Evolutionary conservation across 2,888 invertebrate genomes (phyloP), one percentile per base, ranked within the genome.

Genomic region (Lasioglossum malachurum): DNA sequence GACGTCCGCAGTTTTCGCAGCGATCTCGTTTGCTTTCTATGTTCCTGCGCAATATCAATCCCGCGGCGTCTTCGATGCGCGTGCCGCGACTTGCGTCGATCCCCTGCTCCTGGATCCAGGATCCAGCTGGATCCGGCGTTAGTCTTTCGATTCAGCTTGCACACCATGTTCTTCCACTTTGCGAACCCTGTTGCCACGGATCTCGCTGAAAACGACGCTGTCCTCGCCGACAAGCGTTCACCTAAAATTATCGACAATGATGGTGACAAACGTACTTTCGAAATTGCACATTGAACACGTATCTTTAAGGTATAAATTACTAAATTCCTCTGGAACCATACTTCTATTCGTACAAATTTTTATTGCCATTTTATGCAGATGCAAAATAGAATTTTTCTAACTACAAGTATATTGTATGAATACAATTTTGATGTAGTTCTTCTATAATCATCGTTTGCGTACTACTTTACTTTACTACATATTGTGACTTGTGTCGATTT

Each of bases 21-120:
- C 35, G 49, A 71, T 67, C 38, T 73, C 53, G 53, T 27, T 72
- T 75, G 84, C 84, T 84, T 84, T 84, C 75, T 79, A 57, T 84
- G 84, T 84, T 64, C 49, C 60, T 35, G 83, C 84, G 69, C 38
- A 67, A 35, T 35, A 38, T n/a, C 10, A 69, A 38, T 38, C 69
- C 64, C 38, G 12, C n/a, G 53, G 53, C 38, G 53, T 38, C 12
- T 69, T 69, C 69, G 69, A 69, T 0, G 27, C 27, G 60, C 60
- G 60, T 27, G 14, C n/a, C 46, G 41, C 44, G 71, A 44, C 23
- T 44, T 16, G n/a, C 44, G 72, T 44, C 27, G 44, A 44, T 19
- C 46, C 67, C 67, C 53, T 35, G 72, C 16, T 19, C 44, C 46
- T 14, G 31, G 67, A 35, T 67, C 67, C 44, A 73, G 73, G 49